These are phyloP conservation scores for Caradrina clavipalpis DNA, from an alignment of 2,888 invertebrate genomes.

Conservation along the genomic window DNA sequence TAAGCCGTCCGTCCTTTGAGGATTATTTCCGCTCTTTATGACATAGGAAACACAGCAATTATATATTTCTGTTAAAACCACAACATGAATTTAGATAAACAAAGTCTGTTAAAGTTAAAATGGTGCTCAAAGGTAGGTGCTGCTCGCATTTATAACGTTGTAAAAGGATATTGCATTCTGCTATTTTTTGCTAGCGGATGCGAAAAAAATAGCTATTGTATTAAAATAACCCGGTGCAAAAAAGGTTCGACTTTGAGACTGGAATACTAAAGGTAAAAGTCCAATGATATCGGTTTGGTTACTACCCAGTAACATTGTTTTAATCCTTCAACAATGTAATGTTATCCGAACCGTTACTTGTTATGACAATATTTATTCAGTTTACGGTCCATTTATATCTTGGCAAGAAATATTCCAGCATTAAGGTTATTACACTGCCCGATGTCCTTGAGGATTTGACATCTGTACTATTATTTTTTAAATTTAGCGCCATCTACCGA, in stretches of 20 bases:
- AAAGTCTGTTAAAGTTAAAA: conserved; percentile 25
- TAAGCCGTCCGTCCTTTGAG: conserved; percentile 31
- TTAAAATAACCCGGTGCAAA: conserved; percentile 44
- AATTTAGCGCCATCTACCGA: too few relatives aligned
- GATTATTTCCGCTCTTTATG: conserved; percentile 37
- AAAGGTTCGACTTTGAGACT: conserved; percentile 38
- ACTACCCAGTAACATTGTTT: conserved; percentile 45
- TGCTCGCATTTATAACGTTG: conserved; percentile 39
- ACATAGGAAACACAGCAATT: conserved; percentile 23
- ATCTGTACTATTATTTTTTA: too few relatives aligned
- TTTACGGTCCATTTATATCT: conserved; percentile 43
- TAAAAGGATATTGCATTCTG: conserved; percentile 53
- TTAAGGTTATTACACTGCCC: too few relatives aligned
- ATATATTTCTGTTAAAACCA: conserved; percentile 30
- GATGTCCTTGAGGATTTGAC: too few relatives aligned
- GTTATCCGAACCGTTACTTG: conserved; percentile 34
- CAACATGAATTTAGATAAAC: conserved; percentile 47
- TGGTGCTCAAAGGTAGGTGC: conserved; percentile 13
- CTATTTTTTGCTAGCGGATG: conserved; percentile 45
- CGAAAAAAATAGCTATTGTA: conserved; percentile 56
- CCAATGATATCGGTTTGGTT: conserved; percentile 33
- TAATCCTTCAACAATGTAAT: conserved; percentile 35
- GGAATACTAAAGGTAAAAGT: conserved; percentile 46
- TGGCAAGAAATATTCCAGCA: conserved; percentile 30
- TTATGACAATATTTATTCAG: conserved; percentile 52